These are phyloP conservation scores for Popillia japonica DNA, from an alignment of 1,140 invertebrate genomes.

Conservation along the genomic window DNA sequence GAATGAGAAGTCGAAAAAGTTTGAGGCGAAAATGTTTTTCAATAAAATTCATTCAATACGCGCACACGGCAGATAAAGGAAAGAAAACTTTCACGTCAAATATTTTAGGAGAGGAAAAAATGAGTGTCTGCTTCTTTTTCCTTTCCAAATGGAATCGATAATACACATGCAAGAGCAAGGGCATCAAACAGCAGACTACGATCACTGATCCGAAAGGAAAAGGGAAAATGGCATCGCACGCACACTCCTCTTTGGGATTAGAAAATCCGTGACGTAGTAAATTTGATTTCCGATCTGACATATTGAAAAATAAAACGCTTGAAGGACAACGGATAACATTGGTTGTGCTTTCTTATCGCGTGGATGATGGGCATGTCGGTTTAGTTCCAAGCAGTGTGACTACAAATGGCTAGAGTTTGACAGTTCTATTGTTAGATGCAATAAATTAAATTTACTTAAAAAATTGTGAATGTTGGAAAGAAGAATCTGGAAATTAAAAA, in stretches of 20 bases:
- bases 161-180: constrained; percentile 1
- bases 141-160: constrained; percentile 19
- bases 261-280: constrained; percentile 16
- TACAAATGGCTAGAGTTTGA: no score
- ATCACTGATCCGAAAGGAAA: neutral
- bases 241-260: neutral
- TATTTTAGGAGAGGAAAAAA: constrained; percentile 26
- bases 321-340: constrained; percentile 7
- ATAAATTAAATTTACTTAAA: no score
- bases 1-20: constrained; percentile 31
- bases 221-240: neutral
- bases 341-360: neutral
- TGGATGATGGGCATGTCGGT: neutral
- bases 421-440: no score
- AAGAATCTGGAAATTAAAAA: no score
- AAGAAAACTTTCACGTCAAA: constrained; percentile 31
- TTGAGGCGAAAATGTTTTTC: constrained; percentile 23
- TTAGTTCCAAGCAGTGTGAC: neutral
- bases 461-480: no score
- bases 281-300: constrained; percentile 27
- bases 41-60: constrained; percentile 33
- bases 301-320: constrained; percentile 32
- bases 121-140: neutral
- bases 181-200: neutral
- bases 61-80: neutral